Evolutionary conservation across 2,888 invertebrate genomes (phyloP).

Genomic region (Drosophila ezoana): DNA sequence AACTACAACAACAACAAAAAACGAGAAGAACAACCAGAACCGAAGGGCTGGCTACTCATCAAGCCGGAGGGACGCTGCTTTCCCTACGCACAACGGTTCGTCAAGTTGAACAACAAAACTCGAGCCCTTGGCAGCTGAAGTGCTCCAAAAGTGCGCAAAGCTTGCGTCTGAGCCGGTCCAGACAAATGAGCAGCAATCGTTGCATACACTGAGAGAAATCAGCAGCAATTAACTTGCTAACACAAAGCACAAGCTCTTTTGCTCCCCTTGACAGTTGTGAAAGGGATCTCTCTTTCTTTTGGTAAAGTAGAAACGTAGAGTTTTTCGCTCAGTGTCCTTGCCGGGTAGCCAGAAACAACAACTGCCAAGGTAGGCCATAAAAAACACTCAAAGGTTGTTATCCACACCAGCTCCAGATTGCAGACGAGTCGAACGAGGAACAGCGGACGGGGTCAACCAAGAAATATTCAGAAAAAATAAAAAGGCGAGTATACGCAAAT

Average conservation of each 20-base stretch:
- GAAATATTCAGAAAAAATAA: background rate
- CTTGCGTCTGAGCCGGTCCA: constrained; percentile 74
- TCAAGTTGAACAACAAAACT: constrained; percentile 41
- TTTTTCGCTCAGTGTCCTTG: constrained; percentile 44
- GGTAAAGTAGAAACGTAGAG: too few species aligned
- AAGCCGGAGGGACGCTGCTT: constrained; percentile 40
- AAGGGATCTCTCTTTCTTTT: background rate
- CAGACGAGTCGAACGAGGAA: constrained; percentile 10
- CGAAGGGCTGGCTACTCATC: constrained; percentile 8
- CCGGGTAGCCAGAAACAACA: constrained; percentile 3
- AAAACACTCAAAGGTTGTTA: constrained; percentile 50
- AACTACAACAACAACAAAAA: background rate
- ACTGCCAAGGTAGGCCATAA: constrained; percentile 24
- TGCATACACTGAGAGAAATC: constrained; percentile 46
- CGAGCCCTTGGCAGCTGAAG: constrained; percentile 67
- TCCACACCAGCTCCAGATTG: constrained; percentile 60
- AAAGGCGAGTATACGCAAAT: background rate
- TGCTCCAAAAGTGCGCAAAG: constrained; percentile 80
- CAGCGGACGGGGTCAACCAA: background rate
- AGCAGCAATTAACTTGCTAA: too few species aligned
- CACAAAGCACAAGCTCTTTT: too few species aligned
- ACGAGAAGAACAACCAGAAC: background rate
- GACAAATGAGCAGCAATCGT: constrained; percentile 75
- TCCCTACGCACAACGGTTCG: constrained; percentile 59
- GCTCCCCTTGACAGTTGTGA: background rate